phyloP scores from a whole-genome alignment of 2,888 invertebrate genomes.

The Mesorhabditis spiculigera region DNA sequence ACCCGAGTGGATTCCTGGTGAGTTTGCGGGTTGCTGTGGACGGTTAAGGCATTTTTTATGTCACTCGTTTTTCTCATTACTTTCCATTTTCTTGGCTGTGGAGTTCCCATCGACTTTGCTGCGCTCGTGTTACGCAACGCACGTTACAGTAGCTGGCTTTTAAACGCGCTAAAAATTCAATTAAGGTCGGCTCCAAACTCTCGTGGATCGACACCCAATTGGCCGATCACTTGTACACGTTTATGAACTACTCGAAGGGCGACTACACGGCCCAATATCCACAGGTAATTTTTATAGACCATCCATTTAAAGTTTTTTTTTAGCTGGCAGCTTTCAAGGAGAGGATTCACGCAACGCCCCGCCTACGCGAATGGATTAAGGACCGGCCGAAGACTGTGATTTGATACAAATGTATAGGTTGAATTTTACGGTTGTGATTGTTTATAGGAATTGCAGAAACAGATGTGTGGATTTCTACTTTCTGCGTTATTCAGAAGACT shows the following conservation, averaged over 20 bases:
- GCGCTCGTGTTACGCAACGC: no score
- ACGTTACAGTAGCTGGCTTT: neutral
- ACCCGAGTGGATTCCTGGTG: slow-evolving; percentile 6
- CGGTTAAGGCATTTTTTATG: no score
- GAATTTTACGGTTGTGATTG: no score
- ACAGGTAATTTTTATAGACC: neutral
- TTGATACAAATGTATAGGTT: neutral
- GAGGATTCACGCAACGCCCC: neutral
- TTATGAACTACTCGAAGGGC: neutral
- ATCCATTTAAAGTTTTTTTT: neutral
- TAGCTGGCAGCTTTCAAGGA: neutral
- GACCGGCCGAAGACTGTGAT: neutral
- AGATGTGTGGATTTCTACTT: no score
- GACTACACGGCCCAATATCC: neutral
- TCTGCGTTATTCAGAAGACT: no score
- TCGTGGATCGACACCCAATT: slow-evolving; percentile 1
- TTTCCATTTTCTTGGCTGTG: no score
- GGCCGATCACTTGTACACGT: neutral
- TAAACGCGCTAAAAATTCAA: neutral
- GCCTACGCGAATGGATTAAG: slow-evolving; percentile 1
- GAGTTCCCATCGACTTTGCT: no score
- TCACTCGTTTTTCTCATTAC: no score
- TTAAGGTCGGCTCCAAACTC: neutral
- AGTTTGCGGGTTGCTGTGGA: no score
- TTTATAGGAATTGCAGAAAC: no score